Conservation (phyloP, 2,888 invertebrate genomes). For the Diarsia mendica region DNA sequence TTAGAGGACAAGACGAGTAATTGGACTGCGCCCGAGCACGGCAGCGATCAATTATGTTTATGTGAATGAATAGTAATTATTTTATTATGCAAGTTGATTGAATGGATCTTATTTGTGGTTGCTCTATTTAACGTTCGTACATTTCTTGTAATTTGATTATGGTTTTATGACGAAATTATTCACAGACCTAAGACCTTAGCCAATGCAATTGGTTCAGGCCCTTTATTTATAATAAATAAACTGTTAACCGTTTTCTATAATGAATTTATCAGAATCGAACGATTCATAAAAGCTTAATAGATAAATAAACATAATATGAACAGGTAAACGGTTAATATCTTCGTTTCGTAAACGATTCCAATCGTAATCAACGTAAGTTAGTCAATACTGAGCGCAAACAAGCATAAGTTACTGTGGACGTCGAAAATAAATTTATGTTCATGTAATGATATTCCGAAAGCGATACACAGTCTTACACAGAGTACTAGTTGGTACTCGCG, state of each 20-base stretch:
- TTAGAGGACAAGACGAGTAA: constrained; percentile 73
- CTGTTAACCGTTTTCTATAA: constrained; percentile 15
- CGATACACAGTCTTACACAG: constrained; percentile 63
- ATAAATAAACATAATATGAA: constrained; percentile 39
- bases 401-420: constrained; percentile 70
- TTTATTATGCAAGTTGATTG: constrained; percentile 70
- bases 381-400: constrained; percentile 67
- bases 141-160: constrained; percentile 55
- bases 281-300: constrained; percentile 36
- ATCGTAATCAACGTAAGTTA: constrained; percentile 66
- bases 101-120: constrained; percentile 57
- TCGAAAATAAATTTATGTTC: constrained; percentile 73
- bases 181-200: constrained; percentile 5
- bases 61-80: constrained; percentile 74
- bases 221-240: constrained; percentile 19
- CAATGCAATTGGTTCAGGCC: background rate
- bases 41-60: constrained; percentile 75
- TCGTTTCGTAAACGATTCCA: constrained; percentile 60
- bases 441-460: constrained; percentile 75
- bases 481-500: constrained; percentile 61
- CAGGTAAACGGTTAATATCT: constrained; percentile 43
- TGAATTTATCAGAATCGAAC: constrained; percentile 27
- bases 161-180: constrained; percentile 25
- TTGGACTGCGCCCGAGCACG: constrained; percentile 68
- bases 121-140: constrained; percentile 41